Evolutionary conservation across 2,113 vertebrate species (phyloP).

Genomic region (Formicarius rufipectus): DNA sequence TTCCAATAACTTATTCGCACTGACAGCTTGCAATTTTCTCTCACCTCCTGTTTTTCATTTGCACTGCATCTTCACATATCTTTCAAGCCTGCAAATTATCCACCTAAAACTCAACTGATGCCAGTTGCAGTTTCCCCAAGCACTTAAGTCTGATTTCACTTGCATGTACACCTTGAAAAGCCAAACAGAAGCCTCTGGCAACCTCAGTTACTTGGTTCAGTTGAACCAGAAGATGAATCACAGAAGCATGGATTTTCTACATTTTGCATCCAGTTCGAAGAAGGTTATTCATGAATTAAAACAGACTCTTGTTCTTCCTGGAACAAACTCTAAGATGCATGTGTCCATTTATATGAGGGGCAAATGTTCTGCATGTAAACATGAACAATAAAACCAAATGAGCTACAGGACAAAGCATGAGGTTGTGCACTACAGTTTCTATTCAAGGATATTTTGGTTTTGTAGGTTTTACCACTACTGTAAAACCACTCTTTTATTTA

Average conservation of each 20-base stretch:
- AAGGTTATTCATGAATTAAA: not conserved
- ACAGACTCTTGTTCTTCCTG: not conserved
- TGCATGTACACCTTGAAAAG: not conserved
- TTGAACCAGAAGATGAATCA: not conserved
- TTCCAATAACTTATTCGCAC: not conserved
- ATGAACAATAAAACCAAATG: not conserved
- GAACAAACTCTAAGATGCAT: not conserved
- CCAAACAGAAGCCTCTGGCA: not conserved
- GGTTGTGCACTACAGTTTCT: not conserved
- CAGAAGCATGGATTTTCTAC: not conserved
- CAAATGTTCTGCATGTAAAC: not conserved
- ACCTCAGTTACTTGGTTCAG: not conserved
- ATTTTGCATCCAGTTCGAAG: not conserved
- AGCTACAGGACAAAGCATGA: not conserved
- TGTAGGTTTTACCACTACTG: not conserved
- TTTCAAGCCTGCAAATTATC: not conserved
- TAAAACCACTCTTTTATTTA: conserved; percentile 31
- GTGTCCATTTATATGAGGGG: accelerated
- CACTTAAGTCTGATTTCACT: not conserved
- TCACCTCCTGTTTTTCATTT: not conserved
- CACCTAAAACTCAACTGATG: not conserved
- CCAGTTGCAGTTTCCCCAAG: not conserved
- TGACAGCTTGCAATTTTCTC: not conserved
- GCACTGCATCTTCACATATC: not conserved
- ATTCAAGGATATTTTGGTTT: not conserved